Evolutionary conservation across 2,113 vertebrate species (phyloP).

Genomic region (Anser brachyrhynchus): DNA sequence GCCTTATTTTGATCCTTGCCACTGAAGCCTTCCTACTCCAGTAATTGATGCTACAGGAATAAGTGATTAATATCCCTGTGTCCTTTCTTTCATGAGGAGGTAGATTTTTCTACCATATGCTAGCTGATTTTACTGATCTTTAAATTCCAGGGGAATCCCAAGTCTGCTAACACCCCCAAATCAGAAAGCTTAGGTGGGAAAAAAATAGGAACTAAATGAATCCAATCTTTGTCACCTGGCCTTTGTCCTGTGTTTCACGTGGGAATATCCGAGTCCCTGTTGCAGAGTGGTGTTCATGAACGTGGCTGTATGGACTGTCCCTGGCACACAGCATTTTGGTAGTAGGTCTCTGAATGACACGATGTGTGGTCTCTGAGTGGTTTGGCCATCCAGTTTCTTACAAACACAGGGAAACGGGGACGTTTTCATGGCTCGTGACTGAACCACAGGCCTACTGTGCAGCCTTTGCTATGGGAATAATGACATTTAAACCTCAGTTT

Average conservation of each 20-base stretch:
- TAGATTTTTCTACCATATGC: not conserved
- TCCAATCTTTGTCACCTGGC: not conserved
- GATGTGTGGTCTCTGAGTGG: not conserved
- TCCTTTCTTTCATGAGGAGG: not conserved
- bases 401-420: accelerated
- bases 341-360: not conserved
- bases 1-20: not conserved
- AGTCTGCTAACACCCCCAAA: not conserved
- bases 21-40: not conserved
- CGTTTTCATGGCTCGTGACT: not conserved
- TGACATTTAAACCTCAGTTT: not conserved
- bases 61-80: not conserved
- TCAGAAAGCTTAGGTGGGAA: not conserved
- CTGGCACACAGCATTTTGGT: not conserved
- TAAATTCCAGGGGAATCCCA: not conserved
- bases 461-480: not conserved
- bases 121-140: not conserved
- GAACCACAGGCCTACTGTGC: not conserved
- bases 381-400: not conserved
- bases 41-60: not conserved
- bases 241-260: accelerated
- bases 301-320: accelerated
- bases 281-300: not conserved
- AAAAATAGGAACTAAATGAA: not conserved
- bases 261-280: not conserved